Percentiles rank a stretch among this genome's conserved stretches.
Evolutionary conservation across 2,113 vertebrate genomes (phyloP).

Genomic region (Glaucidium brasilianum): DNA sequence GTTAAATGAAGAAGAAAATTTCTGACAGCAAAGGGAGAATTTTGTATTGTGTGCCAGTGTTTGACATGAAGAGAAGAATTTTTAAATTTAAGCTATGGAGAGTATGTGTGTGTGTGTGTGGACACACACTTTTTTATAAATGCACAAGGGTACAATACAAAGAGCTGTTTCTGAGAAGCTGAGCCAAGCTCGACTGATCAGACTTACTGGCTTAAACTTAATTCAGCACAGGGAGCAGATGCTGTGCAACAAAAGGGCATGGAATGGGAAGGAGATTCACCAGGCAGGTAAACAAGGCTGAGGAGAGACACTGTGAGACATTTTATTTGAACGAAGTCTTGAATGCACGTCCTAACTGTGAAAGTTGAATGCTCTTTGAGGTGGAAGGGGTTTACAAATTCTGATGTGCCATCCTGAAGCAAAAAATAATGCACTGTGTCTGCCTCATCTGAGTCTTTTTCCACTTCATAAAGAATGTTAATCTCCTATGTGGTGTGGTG

Average conservation of each 20-base stretch:
- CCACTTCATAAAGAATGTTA: neutral
- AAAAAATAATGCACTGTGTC: neutral
- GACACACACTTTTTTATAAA: neutral
- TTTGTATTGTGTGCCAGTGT: neutral
- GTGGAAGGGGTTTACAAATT: neutral
- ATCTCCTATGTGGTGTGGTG: neutral
- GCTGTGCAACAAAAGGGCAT: neutral
- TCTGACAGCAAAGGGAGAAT: neutral
- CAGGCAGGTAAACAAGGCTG: neutral
- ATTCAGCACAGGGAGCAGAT: neutral
- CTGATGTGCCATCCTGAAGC: neutral
- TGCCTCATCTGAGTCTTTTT: neutral
- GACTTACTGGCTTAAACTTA: neutral
- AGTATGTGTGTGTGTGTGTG: neutral
- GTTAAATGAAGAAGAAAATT: neutral
- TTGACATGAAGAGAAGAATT: neutral
- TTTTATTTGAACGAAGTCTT: neutral
- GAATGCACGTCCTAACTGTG: neutral
- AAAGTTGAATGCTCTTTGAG: neutral
- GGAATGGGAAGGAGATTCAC: neutral
- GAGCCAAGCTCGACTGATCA: slow-evolving; percentile 1
- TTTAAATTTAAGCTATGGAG: neutral
- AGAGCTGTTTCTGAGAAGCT: neutral
- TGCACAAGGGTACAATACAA: neutral
- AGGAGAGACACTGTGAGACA: neutral